phyloP scores from a whole-genome alignment of 2,888 invertebrate genomes.

The Hyalella azteca region DNA sequence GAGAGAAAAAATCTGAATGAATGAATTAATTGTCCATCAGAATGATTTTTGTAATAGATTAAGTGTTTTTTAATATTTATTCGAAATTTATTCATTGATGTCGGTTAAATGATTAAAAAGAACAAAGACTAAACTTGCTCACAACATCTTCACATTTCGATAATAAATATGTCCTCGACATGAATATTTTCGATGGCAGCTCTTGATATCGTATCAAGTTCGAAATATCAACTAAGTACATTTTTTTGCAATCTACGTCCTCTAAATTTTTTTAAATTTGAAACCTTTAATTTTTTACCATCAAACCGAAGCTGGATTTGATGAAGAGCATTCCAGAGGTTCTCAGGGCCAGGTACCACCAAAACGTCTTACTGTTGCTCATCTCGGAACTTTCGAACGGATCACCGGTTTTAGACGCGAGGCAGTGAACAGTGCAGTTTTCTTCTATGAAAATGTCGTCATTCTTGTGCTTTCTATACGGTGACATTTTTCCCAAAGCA shows the following conservation, averaged over 20 bases:
- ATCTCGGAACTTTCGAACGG: background rate
- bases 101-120: too few species aligned
- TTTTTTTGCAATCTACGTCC: background rate
- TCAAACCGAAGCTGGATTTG: conserved; percentile 82
- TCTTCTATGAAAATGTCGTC: background rate
- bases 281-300: conserved; percentile 66
- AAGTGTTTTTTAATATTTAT: too few species aligned
- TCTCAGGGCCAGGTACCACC: conserved; percentile 80
- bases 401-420: background rate
- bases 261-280: background rate
- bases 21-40: too few species aligned
- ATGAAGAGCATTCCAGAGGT: conserved; percentile 82
- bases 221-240: background rate
- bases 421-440: conserved; percentile 10
- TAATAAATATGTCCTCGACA: too few species aligned
- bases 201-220: too few species aligned
- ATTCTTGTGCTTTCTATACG: background rate
- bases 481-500: background rate
- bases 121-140: too few species aligned
- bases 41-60: too few species aligned
- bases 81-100: too few species aligned
- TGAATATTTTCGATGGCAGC: too few species aligned
- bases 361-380: conserved; percentile 69
- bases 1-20: too few species aligned
- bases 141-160: too few species aligned